Evolutionary conservation across 2,888 invertebrate genomes (phyloP).

Genomic region (Drosophila sordidula): DNA sequence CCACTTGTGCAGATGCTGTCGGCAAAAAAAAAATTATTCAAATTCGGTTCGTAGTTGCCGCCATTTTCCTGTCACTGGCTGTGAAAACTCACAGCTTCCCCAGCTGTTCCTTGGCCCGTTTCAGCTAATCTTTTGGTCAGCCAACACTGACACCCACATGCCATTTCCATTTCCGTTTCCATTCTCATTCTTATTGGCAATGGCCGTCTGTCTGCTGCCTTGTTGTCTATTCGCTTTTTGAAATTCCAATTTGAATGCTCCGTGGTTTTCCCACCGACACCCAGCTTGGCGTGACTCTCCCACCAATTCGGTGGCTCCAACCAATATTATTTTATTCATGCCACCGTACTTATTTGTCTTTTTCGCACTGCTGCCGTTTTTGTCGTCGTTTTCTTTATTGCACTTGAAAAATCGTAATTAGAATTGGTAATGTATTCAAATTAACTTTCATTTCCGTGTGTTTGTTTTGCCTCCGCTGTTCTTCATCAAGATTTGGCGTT

Average conservation of each 20-base stretch:
- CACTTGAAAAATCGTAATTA: constrained; percentile 81
- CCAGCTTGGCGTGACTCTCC: constrained; percentile 10
- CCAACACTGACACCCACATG: constrained; percentile 38
- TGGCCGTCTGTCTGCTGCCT: constrained; percentile 26
- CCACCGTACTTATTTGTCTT: constrained; percentile 61
- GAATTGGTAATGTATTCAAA: constrained; percentile 82
- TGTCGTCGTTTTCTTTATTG: constrained; percentile 53
- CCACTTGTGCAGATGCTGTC: constrained; percentile 48
- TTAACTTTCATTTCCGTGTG: constrained; percentile 79
- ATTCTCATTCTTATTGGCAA: constrained; percentile 8
- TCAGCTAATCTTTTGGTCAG: constrained; percentile 76
- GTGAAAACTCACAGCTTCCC: constrained; percentile 71
- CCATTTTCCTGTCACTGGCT: constrained; percentile 74
- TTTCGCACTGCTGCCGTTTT: constrained; percentile 39
- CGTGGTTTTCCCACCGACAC: constrained; percentile 48
- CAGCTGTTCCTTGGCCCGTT: constrained; percentile 28
- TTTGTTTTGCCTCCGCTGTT: constrained; percentile 58
- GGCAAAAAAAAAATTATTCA: constrained; percentile 59
- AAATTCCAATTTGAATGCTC: constrained; percentile 78
- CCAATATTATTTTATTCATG: constrained; percentile 79
- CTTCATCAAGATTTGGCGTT: constrained; percentile 63
- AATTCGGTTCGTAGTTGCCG: constrained; percentile 64
- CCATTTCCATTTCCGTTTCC: constrained; percentile 17
- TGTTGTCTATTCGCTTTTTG: constrained; percentile 72
- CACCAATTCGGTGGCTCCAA: constrained; percentile 38